These are phyloP conservation scores for Pseudochirops corinnae DNA, from an alignment of 2,797 vertebrate species.

Conservation along the genomic window DNA sequence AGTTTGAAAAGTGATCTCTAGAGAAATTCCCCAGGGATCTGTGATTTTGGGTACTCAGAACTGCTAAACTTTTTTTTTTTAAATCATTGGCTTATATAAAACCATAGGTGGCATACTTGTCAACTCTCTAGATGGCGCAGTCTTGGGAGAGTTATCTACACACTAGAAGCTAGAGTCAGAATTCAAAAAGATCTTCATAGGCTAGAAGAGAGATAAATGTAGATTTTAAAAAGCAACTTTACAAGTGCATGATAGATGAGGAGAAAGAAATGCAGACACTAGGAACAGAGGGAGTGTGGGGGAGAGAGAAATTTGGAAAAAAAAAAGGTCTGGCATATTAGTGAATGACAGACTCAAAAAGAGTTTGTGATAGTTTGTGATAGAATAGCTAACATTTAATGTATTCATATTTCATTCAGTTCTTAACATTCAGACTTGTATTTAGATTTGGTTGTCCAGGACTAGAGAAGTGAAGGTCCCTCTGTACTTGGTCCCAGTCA, in stretches of 20 bases:
- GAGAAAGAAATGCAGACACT: background rate
- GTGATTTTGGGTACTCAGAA: background rate
- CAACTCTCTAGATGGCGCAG: background rate
- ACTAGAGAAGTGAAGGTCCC: background rate
- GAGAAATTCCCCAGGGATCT: background rate
- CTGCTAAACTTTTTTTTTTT: background rate
- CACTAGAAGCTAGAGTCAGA: no score
- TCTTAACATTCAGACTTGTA: background rate
- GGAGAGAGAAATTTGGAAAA: background rate
- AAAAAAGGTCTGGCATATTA: background rate
- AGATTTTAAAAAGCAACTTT: background rate
- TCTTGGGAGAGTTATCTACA: background rate
- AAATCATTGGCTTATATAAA: background rate
- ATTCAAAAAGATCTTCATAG: background rate
- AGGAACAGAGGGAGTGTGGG: background rate
- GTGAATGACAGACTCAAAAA: background rate
- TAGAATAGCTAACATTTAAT: background rate
- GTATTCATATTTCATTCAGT: background rate
- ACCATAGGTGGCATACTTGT: background rate
- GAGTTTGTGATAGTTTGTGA: background rate
- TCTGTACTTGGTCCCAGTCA: background rate
- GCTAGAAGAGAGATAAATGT: background rate
- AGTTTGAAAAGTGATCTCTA: background rate
- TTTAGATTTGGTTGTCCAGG: background rate
- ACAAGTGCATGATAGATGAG: background rate